phyloP scores from a whole-genome alignment of 2,797 vertebrate genomes.

The Acipenser transmontanus region DNA sequence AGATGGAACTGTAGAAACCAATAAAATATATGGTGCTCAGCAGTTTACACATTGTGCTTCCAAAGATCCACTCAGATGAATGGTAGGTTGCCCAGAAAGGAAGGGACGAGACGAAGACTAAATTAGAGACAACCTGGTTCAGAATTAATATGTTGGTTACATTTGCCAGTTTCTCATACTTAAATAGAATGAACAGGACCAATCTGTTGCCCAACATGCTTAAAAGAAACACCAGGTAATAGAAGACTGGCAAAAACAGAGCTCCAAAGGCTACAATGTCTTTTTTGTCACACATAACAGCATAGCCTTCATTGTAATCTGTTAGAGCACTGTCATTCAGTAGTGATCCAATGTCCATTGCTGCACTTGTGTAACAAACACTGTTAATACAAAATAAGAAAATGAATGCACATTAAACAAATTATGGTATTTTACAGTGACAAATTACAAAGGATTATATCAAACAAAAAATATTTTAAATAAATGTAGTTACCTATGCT shows the following conservation, averaged over 20 bases:
- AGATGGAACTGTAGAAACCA: constrained; percentile 69
- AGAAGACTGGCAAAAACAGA: constrained; percentile 52
- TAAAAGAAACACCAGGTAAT: constrained; percentile 54
- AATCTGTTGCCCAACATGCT: constrained; percentile 64
- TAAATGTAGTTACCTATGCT: too few species aligned
- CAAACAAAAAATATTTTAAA: too few species aligned
- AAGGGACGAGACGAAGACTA: constrained; percentile 59
- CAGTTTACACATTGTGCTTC: constrained; percentile 51
- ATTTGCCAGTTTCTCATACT: constrained; percentile 58
- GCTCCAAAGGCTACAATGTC: constrained; percentile 47
- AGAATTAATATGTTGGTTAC: constrained; percentile 69
- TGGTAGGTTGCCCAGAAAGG: constrained; percentile 67
- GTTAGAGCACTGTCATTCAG: too few species aligned
- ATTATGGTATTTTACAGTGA: too few species aligned
- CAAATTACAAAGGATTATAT: too few species aligned
- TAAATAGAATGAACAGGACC: constrained; percentile 59
- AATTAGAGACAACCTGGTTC: constrained; percentile 64
- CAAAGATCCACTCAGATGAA: constrained; percentile 59
- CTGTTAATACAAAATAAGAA: too few species aligned
- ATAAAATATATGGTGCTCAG: constrained; percentile 57
- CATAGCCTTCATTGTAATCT: neutral
- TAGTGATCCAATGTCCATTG: too few species aligned
- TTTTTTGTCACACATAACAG: constrained; percentile 35
- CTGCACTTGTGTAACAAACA: too few species aligned
- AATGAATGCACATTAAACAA: too few species aligned